Evolutionary conservation across 2,113 vertebrate species (phyloP).

Genomic region (Alosa alosa): DNA sequence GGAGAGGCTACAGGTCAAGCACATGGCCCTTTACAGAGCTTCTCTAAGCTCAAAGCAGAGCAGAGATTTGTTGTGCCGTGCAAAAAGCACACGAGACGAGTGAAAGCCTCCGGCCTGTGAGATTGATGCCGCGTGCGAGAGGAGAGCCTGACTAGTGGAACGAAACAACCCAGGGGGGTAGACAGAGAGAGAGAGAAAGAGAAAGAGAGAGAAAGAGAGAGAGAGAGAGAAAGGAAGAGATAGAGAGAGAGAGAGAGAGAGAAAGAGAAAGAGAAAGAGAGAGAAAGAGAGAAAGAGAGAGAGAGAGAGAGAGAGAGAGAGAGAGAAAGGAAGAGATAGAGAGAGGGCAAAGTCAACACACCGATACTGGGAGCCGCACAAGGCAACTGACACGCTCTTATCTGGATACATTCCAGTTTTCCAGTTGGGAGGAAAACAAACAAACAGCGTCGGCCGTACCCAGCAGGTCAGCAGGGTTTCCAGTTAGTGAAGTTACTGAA

Average conservation of each 20-base stretch:
- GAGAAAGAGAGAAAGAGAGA: neutral
- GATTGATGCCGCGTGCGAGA: neutral
- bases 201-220: neutral
- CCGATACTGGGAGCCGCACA: neutral
- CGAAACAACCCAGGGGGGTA: neutral
- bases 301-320: neutral
- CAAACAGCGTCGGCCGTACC: constrained; percentile 18
- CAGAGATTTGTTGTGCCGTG: neutral
- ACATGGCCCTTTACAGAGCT: neutral
- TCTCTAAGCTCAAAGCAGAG: neutral
- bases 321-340: too few species aligned
- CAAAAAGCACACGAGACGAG: neutral
- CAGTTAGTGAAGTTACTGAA: constrained; percentile 10
- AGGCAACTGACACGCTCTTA: constrained; percentile 12
- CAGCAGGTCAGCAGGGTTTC: neutral
- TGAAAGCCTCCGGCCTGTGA: neutral
- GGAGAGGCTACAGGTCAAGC: neutral
- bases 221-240: too few species aligned
- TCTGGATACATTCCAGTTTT: neutral
- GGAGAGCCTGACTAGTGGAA: neutral
- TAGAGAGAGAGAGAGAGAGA: neutral
- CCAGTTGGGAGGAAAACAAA: neutral
- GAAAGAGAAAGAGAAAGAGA: neutral
- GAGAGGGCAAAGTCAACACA: neutral
- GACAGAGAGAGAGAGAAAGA: neutral